Conservation (phyloP, 2,888 invertebrate genomes). For the Horisme vitalbata region DNA sequence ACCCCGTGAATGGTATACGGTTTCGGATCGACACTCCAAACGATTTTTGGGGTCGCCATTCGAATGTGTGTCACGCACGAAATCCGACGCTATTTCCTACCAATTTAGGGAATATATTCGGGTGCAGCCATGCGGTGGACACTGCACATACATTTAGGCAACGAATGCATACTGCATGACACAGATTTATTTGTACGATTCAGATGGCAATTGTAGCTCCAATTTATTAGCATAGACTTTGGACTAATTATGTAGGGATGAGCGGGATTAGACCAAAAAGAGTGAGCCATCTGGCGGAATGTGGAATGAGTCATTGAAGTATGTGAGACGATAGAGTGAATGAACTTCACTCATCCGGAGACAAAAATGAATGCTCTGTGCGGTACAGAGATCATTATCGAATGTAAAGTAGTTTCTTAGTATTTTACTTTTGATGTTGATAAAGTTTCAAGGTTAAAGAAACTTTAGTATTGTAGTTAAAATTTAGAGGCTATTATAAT, state of each 20-base stretch:
- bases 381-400: no score
- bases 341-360: constrained; percentile 19
- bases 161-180: constrained; percentile 69
- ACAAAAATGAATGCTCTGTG: constrained; percentile 1
- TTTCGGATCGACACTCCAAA: constrained; percentile 77
- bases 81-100: constrained; percentile 43
- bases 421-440: no score
- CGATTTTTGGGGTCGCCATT: constrained; percentile 71
- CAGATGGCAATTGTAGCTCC: constrained; percentile 68
- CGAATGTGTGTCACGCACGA: constrained; percentile 34
- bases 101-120: constrained; percentile 42
- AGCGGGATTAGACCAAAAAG: constrained; percentile 57
- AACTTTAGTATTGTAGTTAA: no score
- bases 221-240: constrained; percentile 67
- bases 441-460: no score
- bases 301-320: constrained; percentile 28
- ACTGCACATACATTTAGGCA: constrained; percentile 53
- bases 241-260: constrained; percentile 68
- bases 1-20: constrained; percentile 78
- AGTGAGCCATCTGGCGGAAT: constrained; percentile 56
- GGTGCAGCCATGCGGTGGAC: constrained; percentile 29
- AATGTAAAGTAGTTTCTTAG: no score
- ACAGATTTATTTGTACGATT: constrained; percentile 78
- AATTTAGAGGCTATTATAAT: no score
- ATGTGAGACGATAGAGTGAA: constrained; percentile 21